Conservation (phyloP, 2,888 invertebrate species). For the Drosophila recens region DNA sequence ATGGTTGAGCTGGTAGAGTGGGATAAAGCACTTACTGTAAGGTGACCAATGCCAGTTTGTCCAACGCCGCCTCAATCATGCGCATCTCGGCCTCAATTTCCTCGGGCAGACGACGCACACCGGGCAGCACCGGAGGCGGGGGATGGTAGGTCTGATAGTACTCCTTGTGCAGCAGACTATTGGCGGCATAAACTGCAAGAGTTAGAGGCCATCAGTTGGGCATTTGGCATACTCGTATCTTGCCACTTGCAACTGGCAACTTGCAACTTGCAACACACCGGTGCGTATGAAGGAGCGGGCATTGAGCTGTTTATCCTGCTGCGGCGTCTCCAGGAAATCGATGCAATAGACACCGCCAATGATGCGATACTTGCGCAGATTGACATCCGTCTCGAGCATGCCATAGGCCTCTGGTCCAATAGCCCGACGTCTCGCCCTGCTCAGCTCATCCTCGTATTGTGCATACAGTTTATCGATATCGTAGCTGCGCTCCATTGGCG, state of each 20-base stretch:
- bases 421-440: slow-evolving; percentile 78
- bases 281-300: slow-evolving; percentile 83
- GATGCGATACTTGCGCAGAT: slow-evolving; percentile 90
- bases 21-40: slow-evolving; percentile 87
- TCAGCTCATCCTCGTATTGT: slow-evolving; percentile 84
- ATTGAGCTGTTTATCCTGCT: slow-evolving; percentile 87
- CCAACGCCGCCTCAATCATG: slow-evolving; percentile 90
- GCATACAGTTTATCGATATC: slow-evolving; percentile 85
- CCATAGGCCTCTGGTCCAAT: slow-evolving; percentile 83
- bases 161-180: slow-evolving; percentile 87
- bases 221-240: not conserved
- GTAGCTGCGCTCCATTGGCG: slow-evolving; percentile 71
- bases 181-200: slow-evolving; percentile 82
- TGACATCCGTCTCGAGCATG: slow-evolving; percentile 88
- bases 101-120: slow-evolving; percentile 90
- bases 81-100: slow-evolving; percentile 93
- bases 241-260: not conserved
- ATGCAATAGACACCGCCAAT: slow-evolving; percentile 92
- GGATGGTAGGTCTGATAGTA: slow-evolving; percentile 90
- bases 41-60: slow-evolving; percentile 89
- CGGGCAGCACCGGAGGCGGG: slow-evolving; percentile 88
- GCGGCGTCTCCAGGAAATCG: slow-evolving; percentile 91
- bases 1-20: not conserved
- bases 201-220: not conserved
- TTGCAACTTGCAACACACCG: slow-evolving; percentile 60